These are phyloP conservation scores for Dolomedes plantarius DNA, from an alignment of 2,888 invertebrate species.

Conservation along the genomic window DNA sequence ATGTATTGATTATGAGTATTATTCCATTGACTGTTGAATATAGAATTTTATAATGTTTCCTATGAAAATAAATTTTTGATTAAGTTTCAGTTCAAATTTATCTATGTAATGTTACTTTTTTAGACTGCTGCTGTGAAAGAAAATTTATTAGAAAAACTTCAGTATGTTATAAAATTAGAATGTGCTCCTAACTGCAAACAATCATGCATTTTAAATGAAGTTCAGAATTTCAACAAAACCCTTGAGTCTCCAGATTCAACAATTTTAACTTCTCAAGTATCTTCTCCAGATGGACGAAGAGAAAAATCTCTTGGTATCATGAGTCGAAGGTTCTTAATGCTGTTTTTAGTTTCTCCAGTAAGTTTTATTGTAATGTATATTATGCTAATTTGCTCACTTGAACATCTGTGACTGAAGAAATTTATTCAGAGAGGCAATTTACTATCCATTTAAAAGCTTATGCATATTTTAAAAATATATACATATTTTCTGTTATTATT, in stretches of 20 bases:
- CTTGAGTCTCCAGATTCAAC: background rate
- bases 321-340: conserved; percentile 84
- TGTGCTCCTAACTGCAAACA: background rate
- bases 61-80: no score
- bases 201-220: conserved; percentile 48
- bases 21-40: no score
- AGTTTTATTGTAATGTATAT: conserved; percentile 59
- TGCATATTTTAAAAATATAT: no score
- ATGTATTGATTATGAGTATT: no score
- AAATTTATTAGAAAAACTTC: conserved; percentile 31
- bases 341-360: conserved; percentile 83
- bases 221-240: conserved; percentile 25
- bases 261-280: background rate
- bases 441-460: no score
- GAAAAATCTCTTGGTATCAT: conserved; percentile 83
- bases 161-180: conserved; percentile 31
- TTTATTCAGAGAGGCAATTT: no score
- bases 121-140: conserved; percentile 35
- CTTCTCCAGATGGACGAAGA: conserved; percentile 75
- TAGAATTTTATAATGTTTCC: no score
- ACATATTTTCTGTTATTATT: no score
- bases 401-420: no score
- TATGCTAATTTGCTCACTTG: background rate
- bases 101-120: no score
- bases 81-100: no score